These are phyloP conservation scores for Oscheius sp. DNA, from an alignment of 2,888 invertebrate genomes.

Conservation along the genomic window DNA sequence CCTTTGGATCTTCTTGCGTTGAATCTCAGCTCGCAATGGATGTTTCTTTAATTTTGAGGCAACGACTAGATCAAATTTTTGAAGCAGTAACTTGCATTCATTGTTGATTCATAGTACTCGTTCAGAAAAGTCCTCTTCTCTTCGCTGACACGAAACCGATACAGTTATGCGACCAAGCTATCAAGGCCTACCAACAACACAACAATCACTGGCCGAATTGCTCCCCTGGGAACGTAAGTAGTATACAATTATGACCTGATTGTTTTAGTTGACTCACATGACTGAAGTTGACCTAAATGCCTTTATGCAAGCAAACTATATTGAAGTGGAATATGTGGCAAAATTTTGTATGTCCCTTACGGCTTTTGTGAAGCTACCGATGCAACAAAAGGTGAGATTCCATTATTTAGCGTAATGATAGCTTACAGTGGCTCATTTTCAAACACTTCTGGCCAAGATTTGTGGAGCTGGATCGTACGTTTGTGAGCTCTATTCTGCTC, in stretches of 20 bases:
- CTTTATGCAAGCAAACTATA: constrained; percentile 50
- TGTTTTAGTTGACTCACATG: constrained; percentile 8
- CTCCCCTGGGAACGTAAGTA: constrained; percentile 13
- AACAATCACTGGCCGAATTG: constrained; percentile 50
- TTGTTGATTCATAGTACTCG: not conserved
- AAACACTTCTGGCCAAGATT: constrained; percentile 56
- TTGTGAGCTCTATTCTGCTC: constrained; percentile 47
- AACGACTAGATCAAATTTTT: constrained; percentile 12
- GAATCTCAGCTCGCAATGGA: not conserved
- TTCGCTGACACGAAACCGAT: constrained; percentile 20
- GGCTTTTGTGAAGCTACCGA: constrained; percentile 47
- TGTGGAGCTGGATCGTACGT: constrained; percentile 51
- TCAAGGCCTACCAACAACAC: constrained; percentile 51
- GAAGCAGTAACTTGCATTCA: not conserved
- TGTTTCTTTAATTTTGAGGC: not conserved
- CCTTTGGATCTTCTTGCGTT: not conserved
- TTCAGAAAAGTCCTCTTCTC: no score
- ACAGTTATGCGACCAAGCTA: constrained; percentile 51
- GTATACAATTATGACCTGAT: not conserved
- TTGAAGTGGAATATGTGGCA: constrained; percentile 53
- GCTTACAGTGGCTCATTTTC: constrained; percentile 52
- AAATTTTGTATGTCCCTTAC: constrained; percentile 54
- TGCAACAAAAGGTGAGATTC: constrained; percentile 43
- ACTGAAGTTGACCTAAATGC: constrained; percentile 46
- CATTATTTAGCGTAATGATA: not conserved